Evolutionary conservation across 2,888 invertebrate species (phyloP).

Genomic region (Synergus japonicus): DNA sequence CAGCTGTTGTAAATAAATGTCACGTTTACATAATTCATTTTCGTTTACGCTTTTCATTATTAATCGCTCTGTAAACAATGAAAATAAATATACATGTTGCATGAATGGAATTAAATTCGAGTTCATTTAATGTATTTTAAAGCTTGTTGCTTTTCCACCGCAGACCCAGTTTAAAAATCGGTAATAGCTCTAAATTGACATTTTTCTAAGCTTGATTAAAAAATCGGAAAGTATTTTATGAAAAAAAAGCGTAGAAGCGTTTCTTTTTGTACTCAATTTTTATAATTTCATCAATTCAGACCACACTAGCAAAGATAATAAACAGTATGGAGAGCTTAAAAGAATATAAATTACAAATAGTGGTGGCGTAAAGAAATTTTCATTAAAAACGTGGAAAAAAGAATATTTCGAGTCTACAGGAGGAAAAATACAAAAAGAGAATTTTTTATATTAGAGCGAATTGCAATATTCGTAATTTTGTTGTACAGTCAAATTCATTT

Average conservation of each 20-base stretch:
- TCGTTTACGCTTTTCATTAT: conserved; percentile 34
- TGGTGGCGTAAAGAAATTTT: background rate
- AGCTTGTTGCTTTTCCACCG: background rate
- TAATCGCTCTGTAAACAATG: conserved; percentile 27
- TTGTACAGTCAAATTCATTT: conserved; percentile 8
- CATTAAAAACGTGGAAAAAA: background rate
- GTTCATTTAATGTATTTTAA: conserved; percentile 19
- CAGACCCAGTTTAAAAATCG: background rate
- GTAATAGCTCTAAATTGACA: background rate
- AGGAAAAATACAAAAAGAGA: background rate
- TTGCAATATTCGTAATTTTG: background rate
- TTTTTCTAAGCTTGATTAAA: background rate
- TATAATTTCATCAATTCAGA: background rate
- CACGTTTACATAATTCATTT: conserved; percentile 36
- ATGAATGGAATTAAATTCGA: conserved; percentile 27
- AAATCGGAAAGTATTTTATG: background rate
- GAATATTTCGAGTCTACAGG: background rate
- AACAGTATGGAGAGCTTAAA: background rate
- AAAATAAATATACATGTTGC: conserved; percentile 37
- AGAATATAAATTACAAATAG: background rate
- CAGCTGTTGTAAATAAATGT: conserved; percentile 41
- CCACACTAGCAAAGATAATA: background rate
- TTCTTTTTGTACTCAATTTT: background rate
- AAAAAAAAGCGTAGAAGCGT: too few relatives aligned
- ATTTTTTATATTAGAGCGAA: background rate